Conservation (phyloP, 2,113 vertebrate genomes). For the Poecilia latipinna region DNA sequence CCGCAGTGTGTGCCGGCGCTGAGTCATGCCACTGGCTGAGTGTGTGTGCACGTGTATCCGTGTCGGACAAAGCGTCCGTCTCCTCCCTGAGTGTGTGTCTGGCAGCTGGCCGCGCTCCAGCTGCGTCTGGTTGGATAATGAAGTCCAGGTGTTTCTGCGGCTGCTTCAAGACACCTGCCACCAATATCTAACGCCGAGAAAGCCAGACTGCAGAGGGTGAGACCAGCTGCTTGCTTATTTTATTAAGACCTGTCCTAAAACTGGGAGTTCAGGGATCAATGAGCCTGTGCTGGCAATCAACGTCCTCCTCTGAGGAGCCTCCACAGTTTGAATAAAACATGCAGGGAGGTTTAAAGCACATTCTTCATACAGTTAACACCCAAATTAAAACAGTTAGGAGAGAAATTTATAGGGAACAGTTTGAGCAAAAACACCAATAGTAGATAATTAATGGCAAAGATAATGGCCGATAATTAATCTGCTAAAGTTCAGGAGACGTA, state of each 20-base stretch:
- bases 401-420: not conserved
- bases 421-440: not conserved
- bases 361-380: not conserved
- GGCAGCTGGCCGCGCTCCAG: conserved; percentile 77
- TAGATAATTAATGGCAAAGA: too few relatives aligned
- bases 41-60: conserved; percentile 49
- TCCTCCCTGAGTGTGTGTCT: conserved; percentile 64
- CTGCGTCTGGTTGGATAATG: conserved; percentile 83
- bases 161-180: conserved; percentile 85
- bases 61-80: conserved; percentile 47
- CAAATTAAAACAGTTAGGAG: not conserved
- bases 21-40: conserved; percentile 43
- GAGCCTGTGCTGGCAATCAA: not conserved
- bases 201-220: conserved; percentile 81
- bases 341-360: too few relatives aligned
- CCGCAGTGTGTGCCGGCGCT: not conserved
- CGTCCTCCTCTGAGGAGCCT: not conserved
- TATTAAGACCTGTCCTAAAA: conserved; percentile 70
- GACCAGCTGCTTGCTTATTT: conserved; percentile 82
- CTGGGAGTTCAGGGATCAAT: not conserved
- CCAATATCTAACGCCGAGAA: conserved; percentile 83
- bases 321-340: too few relatives aligned
- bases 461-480: not conserved
- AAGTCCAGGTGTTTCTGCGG: conserved; percentile 82
- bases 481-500: not conserved